Evolutionary conservation across 2,113 vertebrate genomes (phyloP).

Genomic region (Platysternon megacephalum): DNA sequence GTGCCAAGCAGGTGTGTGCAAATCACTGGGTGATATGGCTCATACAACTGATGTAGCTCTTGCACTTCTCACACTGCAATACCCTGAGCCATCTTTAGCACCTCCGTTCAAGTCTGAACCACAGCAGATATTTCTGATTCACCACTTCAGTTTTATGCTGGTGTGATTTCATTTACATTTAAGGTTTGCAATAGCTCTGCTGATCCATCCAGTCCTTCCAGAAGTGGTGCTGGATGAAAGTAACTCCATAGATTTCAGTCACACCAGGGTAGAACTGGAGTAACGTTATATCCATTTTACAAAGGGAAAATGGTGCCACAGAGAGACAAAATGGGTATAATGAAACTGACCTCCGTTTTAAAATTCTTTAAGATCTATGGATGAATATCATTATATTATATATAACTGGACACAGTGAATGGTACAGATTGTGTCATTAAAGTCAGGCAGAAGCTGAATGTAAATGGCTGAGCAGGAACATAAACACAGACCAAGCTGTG

Average conservation of each 20-base stretch:
- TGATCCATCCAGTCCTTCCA: background rate
- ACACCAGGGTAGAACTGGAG: background rate
- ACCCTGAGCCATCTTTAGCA: background rate
- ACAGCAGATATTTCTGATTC: background rate
- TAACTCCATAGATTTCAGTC: background rate
- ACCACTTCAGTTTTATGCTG: background rate
- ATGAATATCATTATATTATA: constrained; percentile 17
- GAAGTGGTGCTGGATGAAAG: background rate
- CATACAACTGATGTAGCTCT: background rate
- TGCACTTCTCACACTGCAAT: background rate
- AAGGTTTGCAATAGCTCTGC: background rate
- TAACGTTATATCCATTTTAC: background rate
- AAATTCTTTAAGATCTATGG: constrained; percentile 46
- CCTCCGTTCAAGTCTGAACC: background rate
- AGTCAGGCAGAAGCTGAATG: constrained; percentile 64
- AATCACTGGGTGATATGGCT: background rate
- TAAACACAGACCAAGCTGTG: constrained; percentile 69
- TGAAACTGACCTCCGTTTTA: constrained; percentile 28
- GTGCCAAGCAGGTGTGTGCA: background rate
- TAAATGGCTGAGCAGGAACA: constrained; percentile 69
- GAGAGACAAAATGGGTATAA: background rate
- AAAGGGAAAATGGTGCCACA: background rate
- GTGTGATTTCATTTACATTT: background rate
- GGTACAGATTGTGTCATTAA: constrained; percentile 55
- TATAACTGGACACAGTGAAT: background rate